A percentile compares a stretch with the other conserved stretches of the same genome.
Conservation (phyloP, 2,797 vertebrate species). For the Melanotaenia parkinsoni region DNA sequence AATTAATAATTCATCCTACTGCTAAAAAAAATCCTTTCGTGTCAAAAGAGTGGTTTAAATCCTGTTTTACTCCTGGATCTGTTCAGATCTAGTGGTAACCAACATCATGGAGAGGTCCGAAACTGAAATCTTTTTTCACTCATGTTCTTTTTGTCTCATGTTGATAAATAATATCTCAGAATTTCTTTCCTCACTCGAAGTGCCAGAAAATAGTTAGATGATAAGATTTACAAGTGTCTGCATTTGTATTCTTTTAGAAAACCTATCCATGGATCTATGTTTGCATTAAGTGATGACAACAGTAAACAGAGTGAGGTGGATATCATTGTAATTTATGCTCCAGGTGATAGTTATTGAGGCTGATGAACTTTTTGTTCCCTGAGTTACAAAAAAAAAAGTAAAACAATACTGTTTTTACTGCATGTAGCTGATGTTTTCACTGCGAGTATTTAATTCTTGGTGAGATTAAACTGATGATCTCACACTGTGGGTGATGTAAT, state of each 20-base stretch:
- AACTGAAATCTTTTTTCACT: background rate
- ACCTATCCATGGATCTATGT: constrained; percentile 21
- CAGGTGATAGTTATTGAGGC: constrained; percentile 29
- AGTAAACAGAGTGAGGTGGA: constrained; percentile 28
- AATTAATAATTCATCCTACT: constrained; percentile 71
- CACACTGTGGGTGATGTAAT: constrained; percentile 65
- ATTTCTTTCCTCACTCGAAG: constrained; percentile 22
- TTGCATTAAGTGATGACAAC: constrained; percentile 18
- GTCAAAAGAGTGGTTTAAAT: constrained; percentile 52
- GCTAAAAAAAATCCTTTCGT: constrained; percentile 61
- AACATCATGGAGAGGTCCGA: constrained; percentile 15
- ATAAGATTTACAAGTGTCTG: constrained; percentile 13
- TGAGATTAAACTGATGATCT: constrained; percentile 71
- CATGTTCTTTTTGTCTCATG: background rate
- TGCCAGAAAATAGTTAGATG: background rate
- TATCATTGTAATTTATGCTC: constrained; percentile 40
- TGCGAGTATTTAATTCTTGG: background rate
- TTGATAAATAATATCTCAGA: constrained; percentile 13
- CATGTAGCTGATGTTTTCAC: constrained; percentile 3
- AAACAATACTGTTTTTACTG: constrained; percentile 18
- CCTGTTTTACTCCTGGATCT: constrained; percentile 38
- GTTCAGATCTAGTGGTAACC: constrained; percentile 19
- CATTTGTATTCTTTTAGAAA: background rate
- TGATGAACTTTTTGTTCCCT: constrained; percentile 29
- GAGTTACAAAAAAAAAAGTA: constrained; percentile 33